phyloP scores from a whole-genome alignment of 2,888 invertebrate genomes.

The Lasioglossum leucozonium region DNA sequence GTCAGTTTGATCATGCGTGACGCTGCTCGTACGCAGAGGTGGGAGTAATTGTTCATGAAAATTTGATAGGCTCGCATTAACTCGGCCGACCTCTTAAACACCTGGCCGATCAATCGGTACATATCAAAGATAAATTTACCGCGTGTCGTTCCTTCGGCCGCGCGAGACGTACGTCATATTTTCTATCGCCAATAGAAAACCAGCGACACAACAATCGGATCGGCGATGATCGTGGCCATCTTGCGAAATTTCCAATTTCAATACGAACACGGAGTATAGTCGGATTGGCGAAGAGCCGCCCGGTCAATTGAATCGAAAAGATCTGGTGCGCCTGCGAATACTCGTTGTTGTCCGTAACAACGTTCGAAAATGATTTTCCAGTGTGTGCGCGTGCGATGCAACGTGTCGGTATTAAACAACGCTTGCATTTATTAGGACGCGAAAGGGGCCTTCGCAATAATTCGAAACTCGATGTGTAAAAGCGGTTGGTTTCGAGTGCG shows the following conservation, averaged over 20 bases:
- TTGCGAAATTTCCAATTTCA: constrained; percentile 24
- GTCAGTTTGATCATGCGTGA: constrained; percentile 67
- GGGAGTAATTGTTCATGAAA: constrained; percentile 73
- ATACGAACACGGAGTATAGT: neutral
- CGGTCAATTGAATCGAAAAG: neutral
- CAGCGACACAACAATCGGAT: neutral
- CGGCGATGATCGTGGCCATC: constrained; percentile 14
- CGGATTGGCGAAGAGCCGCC: neutral
- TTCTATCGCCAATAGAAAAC: neutral
- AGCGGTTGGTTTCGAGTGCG: constrained; percentile 64
- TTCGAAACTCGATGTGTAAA: constrained; percentile 62
- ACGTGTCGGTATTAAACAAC: constrained; percentile 22
- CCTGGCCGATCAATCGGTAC: constrained; percentile 62
- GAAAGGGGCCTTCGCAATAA: constrained; percentile 21
- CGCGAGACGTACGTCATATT: neutral
- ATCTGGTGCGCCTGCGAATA: no score
- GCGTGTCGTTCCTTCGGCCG: neutral
- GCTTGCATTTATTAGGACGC: neutral
- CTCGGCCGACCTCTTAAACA: constrained; percentile 65
- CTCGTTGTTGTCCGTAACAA: no score
- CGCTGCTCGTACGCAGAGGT: constrained; percentile 51
- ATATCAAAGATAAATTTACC: constrained; percentile 29
- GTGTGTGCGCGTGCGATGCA: neutral
- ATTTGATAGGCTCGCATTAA: constrained; percentile 65
- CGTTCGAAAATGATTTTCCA: constrained; percentile 2